Base-by-base conservation (phyloP, 2,888 invertebrate genomes). In the Sceliomorpha sp. region DNA sequence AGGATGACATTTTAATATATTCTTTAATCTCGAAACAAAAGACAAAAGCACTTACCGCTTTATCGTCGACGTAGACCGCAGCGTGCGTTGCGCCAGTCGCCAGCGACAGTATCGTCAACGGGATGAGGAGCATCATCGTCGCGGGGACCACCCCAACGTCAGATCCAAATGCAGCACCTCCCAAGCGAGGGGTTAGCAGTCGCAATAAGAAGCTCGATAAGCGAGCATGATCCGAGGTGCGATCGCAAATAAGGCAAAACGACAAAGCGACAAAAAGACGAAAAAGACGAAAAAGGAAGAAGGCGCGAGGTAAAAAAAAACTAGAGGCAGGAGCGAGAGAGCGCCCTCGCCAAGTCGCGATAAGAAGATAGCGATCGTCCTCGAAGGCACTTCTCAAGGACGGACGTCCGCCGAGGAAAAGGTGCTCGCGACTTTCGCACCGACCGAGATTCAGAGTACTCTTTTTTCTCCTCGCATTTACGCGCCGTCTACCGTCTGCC, bases 31-130 rank as follows among this genome's bases (percentile, higher is more conserved):
- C n/a, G n/a, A n/a, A n/a, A n/a, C n/a, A n/a, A n/a, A n/a, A n/a
- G n/a, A n/a, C n/a, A n/a, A n/a, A 20, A 20, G 5, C 13, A 64
- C 60, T 60, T 15, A 72, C 72, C 68, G 64, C 56, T 56, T 64
- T 60, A 42, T 72, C 72, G 40, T 72, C 72, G 7, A 64, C 64
- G 31, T 55, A 72, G 29, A 68, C 60, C 17, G 68, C 10, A 27
- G 62, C 51, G 47, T 60, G 59, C 29, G 68, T 50, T 31, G 63
- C 64, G 48, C 68, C 59, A 24, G 45, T 55, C 63, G 56, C 64
- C 51, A 72, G 58, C 56, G 64, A 56, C 50, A 72, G 42, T 27
- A 51, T 37, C 63, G 56, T 40, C 14, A 68, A 2, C 42, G 60
- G 42, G 14, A 63, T 32, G 53, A 60, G 47, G 27, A 68, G 58